Evolutionary conservation across 2,113 vertebrate species (phyloP).

Genomic region (Lophura nycthemera): DNA sequence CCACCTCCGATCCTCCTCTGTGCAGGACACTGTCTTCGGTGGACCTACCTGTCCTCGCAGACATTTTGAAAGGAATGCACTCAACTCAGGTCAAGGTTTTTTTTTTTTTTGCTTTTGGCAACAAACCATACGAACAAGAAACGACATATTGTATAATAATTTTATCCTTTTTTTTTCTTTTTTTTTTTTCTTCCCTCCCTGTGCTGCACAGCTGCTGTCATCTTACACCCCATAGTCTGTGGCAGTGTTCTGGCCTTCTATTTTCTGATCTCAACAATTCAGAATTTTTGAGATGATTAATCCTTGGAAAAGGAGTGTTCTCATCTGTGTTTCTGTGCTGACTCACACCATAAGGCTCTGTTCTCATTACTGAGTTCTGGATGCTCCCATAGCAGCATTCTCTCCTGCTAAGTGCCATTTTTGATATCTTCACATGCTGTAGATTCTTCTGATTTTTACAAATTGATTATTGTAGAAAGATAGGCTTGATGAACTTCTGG

Average conservation of each 20-base stretch:
- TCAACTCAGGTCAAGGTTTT: neutral
- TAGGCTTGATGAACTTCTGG: neutral
- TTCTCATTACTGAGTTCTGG: no score
- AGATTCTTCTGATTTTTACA: neutral
- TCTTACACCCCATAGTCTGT: neutral
- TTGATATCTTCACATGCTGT: neutral
- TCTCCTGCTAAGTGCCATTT: neutral
- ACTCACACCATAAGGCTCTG: neutral
- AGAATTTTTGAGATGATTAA: neutral
- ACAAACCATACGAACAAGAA: fast-evolving
- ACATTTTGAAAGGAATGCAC: neutral
- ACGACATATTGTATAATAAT: fast-evolving
- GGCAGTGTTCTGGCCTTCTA: neutral
- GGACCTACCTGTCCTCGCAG: neutral
- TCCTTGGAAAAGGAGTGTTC: neutral
- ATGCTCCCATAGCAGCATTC: neutral
- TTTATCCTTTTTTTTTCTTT: fast-evolving
- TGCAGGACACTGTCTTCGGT: neutral
- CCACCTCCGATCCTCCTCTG: neutral
- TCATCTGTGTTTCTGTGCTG: neutral
- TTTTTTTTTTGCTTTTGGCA: neutral
- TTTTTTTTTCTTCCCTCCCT: fast-evolving
- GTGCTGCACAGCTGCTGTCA: neutral
- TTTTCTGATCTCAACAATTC: neutral
- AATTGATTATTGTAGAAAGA: neutral